Base-by-base conservation (phyloP, 1,140 invertebrate species). In the Ruditapes philippinarum region DNA sequence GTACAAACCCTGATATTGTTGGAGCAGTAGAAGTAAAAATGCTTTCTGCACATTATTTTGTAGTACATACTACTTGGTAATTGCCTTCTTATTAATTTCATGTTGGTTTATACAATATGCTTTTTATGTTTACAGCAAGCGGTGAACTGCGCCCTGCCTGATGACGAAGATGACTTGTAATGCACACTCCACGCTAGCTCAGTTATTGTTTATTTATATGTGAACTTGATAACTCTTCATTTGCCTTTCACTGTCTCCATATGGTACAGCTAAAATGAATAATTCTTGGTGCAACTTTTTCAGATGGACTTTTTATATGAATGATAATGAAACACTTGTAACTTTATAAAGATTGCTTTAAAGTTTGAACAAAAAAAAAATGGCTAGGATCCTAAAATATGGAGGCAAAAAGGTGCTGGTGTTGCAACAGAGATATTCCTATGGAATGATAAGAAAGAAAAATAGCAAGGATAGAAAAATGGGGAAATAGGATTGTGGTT, bases 141-240 rank as follows among this genome's bases (percentile, higher is more conserved):
- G 28, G 28, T 76, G 2, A 62, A 86, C 57, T 31, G 82, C 45
- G 78, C 89, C 65, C 74, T 90, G 40, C 89, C 89, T 22, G 89
- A 90, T 33, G 89, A 90, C 51, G 89, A 90, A 62, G 83, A 90
- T n/a, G 89, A 90, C 40, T 86, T 87, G 42, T 87, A 82, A 90
- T 88, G 45, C 17, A 68, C 36, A 49, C 19, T 38, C 45, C 19
- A 12, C 9, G n/a, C 36, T 45, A 40, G 38, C 51, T 40, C 54
- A 80, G 11, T 80, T 65, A 4, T 51, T 78, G 74, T 78, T 57
- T 78, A 78, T 78, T 78, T 78, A 78, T 51, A 22, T 78, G 28
- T 31, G 9, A 38, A 19, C 36, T 28, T 40, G 14, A 14, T 31
- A 28, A 28, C 1, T n/a, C 54, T 57, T 7, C n/a, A 33, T 36